Evolutionary conservation across 2,797 vertebrate genomes (phyloP).

Genomic region (Phoxinus dragarum): DNA sequence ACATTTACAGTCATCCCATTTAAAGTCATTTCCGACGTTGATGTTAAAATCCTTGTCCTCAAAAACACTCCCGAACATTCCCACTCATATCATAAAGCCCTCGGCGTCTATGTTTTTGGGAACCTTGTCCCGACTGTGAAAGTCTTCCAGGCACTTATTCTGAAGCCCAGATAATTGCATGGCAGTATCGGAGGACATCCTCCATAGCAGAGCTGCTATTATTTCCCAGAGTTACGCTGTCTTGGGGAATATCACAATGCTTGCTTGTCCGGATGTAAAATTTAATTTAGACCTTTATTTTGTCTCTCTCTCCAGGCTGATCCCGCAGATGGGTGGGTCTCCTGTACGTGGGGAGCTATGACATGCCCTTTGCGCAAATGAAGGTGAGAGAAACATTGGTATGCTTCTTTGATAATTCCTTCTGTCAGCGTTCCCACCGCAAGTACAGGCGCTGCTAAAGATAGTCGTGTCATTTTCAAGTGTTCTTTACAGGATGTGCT

Average conservation of each 20-base stretch:
- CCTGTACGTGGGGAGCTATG: conserved; percentile 95
- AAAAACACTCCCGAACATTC: not conserved
- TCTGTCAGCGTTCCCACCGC: not conserved
- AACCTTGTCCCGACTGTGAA: not conserved
- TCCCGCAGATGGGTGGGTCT: conserved; percentile 91
- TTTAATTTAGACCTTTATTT: conserved; percentile 55
- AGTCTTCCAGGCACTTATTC: conserved; percentile 11
- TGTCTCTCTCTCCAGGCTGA: conserved; percentile 81
- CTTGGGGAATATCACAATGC: not conserved
- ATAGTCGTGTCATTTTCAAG: conserved; percentile 4
- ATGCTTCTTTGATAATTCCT: not conserved
- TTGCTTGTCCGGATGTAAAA: conserved; percentile 14
- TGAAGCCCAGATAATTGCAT: conserved; percentile 19
- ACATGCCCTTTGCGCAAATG: conserved; percentile 96
- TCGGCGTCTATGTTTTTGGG: not conserved
- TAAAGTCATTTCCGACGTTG: not conserved
- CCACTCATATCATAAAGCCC: not conserved
- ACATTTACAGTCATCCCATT: not conserved
- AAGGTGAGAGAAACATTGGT: conserved; percentile 83
- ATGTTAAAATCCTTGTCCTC: conserved; percentile 10
- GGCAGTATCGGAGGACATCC: conserved; percentile 12
- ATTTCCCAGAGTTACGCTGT: not conserved
- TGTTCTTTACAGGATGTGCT: conserved; percentile 3
- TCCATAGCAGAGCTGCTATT: conserved; percentile 6
- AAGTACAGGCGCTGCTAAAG: not conserved